Evolutionary conservation across 2,888 invertebrate species (phyloP), one percentile per base, ranked within the genome.

Genomic region (Agrilus cyanescens): DNA sequence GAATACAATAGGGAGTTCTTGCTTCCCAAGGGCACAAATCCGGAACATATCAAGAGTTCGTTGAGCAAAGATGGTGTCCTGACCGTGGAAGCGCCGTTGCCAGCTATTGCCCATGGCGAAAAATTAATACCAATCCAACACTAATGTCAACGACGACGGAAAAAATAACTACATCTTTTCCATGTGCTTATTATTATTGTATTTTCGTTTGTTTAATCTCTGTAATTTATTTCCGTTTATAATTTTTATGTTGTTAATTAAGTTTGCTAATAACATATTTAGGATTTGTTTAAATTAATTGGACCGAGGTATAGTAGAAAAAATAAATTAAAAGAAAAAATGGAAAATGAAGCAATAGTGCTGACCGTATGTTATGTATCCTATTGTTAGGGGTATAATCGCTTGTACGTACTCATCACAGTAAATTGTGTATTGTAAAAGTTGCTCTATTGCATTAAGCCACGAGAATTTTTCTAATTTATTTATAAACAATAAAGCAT

Each of bases 1-100:
- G 96, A 97, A 70, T 97, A 96, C 80, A 95, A 95, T 70, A 80
- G 94, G 53, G 95, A 95, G 71, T 97, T 96, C 75, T 75, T 95
- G 65, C 72, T 97, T 65, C 97, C 96, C 5, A 89, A 93, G 68
- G 95, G 95, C 57, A 93, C 95, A 46, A 91, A 95, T 69, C 94
- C 95, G 1, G 96, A 96, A 71, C 80, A 82, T 52, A 94, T 97
- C 70, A 89, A 89, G 67, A 95, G 94, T 25, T 94, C 94, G 36
- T 74, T 97, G 62, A 93, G 91, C 63, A 90, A 93, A 67, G 94
- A 95, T 63, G 97, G 97, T 34, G 90, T 96, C 25, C 75, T 97
- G 48, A 94, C 95, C 30, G 95, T 97, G 37, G 94, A 95, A 65
- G 96, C 96, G 16, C 96, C 96, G 3, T 74, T 97, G 62, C 96